Percentiles rank a stretch among this genome's conserved stretches.
Conservation (phyloP, 2,888 invertebrate species). For the Phragmatobia fuliginosa region DNA sequence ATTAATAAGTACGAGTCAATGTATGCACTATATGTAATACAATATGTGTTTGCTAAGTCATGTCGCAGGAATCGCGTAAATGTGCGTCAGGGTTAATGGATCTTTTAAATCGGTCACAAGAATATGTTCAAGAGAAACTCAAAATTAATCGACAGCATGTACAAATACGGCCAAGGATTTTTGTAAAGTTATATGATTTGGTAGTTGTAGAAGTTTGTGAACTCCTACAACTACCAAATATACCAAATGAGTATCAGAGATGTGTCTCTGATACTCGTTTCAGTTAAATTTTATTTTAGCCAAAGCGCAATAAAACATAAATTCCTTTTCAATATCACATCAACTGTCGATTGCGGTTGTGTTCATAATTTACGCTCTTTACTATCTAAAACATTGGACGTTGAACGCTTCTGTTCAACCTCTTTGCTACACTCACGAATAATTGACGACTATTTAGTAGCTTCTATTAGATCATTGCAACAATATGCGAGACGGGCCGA, state of each 20-base stretch:
- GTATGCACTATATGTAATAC: constrained; percentile 34
- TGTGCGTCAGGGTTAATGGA: constrained; percentile 39
- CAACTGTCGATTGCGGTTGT: constrained; percentile 21
- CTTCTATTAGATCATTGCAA: constrained; percentile 62
- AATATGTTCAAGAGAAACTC: background rate
- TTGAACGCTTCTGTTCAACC: background rate
- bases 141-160: background rate
- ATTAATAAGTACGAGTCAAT: constrained; percentile 62
- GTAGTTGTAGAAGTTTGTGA: constrained; percentile 13
- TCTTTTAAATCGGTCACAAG: constrained; percentile 27
- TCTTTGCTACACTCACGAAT: background rate
- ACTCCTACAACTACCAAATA: no score
- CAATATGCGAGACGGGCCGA: constrained; percentile 72
- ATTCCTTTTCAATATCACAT: constrained; percentile 46
- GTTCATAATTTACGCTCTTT: background rate
- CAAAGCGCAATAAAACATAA: constrained; percentile 36
- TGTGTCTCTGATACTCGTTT: no score
- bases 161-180: constrained; percentile 8
- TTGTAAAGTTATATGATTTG: constrained; percentile 12
- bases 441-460: constrained; percentile 34
- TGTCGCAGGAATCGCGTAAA: constrained; percentile 61
- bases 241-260: no score
- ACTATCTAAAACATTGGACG: background rate
- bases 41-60: constrained; percentile 43
- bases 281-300: constrained; percentile 19